phyloP scores from a whole-genome alignment of 2,797 vertebrate genomes.

The Buphagus erythrorhynchus region DNA sequence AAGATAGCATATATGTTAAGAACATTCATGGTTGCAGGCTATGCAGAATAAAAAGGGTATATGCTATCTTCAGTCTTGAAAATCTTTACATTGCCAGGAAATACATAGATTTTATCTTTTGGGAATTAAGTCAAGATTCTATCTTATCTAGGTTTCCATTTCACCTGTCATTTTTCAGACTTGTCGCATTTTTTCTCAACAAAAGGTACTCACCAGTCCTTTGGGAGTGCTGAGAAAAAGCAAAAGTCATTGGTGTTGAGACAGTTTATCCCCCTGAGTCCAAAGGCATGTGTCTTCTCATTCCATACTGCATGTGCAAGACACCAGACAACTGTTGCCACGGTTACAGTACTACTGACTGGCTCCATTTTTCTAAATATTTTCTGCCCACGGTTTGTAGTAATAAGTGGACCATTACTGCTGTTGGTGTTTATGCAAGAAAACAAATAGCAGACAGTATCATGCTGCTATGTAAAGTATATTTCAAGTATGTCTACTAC shows the following conservation, averaged over 20 bases:
- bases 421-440: neutral
- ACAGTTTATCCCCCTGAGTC: neutral
- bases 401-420: neutral
- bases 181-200: neutral
- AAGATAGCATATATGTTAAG: neutral
- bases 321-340: neutral
- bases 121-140: conserved; percentile 3
- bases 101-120: neutral
- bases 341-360: neutral
- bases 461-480: neutral
- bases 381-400: neutral
- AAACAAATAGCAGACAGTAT: neutral
- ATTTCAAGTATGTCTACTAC: neutral
- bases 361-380: neutral
- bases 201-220: neutral
- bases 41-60: neutral
- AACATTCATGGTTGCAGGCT: neutral
- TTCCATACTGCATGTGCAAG: neutral
- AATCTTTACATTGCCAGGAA: neutral
- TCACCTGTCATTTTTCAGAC: neutral
- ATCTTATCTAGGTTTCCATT: neutral
- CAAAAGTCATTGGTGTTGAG: neutral
- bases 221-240: neutral
- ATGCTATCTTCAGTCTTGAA: neutral
- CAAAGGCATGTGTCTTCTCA: neutral